Conservation (phyloP, 1,140 invertebrate species). For the Lineus longissimus region DNA sequence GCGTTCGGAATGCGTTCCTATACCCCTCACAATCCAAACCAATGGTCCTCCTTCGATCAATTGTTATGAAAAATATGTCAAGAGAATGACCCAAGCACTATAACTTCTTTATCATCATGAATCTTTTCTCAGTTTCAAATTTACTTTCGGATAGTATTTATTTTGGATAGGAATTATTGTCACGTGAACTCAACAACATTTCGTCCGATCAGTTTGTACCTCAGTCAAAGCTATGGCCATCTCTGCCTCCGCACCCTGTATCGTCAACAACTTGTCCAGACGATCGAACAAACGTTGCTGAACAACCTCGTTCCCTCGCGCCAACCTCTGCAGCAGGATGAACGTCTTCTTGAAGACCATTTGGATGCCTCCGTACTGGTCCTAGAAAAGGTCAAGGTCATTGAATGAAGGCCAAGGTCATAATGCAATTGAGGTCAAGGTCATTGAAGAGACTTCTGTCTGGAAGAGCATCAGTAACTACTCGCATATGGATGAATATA, state of each 20-base stretch:
- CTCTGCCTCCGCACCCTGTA: constrained; percentile 39
- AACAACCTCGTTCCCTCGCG: constrained; percentile 36
- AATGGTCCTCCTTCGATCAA: too few relatives aligned
- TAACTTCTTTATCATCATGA: too few relatives aligned
- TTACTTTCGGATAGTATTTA: too few relatives aligned
- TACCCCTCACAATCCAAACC: too few relatives aligned
- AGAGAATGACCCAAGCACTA: too few relatives aligned
- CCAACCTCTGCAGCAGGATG: constrained; percentile 37
- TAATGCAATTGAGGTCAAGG: neutral
- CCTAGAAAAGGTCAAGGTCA: constrained; percentile 21
- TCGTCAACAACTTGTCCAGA: constrained; percentile 39
- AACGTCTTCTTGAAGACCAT: constrained; percentile 41
- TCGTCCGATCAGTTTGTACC: constrained; percentile 20
- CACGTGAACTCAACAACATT: too few relatives aligned
- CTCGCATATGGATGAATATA: too few relatives aligned
- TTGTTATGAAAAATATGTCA: too few relatives aligned
- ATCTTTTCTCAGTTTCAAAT: too few relatives aligned
- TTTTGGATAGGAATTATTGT: too few relatives aligned
- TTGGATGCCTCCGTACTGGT: constrained; percentile 39
- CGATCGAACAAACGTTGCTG: constrained; percentile 47
- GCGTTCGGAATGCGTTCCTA: too few relatives aligned
- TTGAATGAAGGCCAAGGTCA: neutral
- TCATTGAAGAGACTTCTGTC: neutral
- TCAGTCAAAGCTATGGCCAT: constrained; percentile 42
- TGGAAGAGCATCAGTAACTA: too few relatives aligned